phyloP scores from a whole-genome alignment of 2,113 vertebrate genomes.

The Vulpes ferrilata region DNA sequence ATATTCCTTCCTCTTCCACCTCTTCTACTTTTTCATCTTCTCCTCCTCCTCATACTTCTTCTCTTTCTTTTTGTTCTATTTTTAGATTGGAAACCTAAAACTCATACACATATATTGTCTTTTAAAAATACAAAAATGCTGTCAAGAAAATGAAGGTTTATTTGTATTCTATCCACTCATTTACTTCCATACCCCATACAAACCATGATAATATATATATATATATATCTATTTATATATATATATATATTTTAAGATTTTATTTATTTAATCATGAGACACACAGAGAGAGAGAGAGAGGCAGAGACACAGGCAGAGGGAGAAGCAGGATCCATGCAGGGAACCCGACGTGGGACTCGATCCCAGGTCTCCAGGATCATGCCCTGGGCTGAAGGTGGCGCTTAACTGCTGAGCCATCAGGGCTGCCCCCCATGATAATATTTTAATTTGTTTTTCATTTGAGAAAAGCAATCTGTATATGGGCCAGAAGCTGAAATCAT shows the following conservation, averaged over 20 bases:
- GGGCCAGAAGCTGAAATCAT: neutral
- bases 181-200: neutral
- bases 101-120: neutral
- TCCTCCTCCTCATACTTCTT: neutral
- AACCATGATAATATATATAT: neutral
- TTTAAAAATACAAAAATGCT: neutral
- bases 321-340: no score
- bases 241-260: no score
- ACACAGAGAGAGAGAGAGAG: no score
- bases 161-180: neutral
- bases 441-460: neutral
- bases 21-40: neutral
- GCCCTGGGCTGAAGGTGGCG: no score
- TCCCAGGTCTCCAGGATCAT: no score
- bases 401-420: no score
- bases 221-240: neutral
- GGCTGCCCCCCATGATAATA: neutral
- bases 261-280: no score
- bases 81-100: neutral
- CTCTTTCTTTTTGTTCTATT: neutral
- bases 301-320: no score
- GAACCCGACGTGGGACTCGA: no score
- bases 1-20: neutral
- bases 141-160: neutral
- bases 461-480: neutral